Conservation (phyloP, 2,888 invertebrate genomes). For the Drosophila mercatorum region DNA sequence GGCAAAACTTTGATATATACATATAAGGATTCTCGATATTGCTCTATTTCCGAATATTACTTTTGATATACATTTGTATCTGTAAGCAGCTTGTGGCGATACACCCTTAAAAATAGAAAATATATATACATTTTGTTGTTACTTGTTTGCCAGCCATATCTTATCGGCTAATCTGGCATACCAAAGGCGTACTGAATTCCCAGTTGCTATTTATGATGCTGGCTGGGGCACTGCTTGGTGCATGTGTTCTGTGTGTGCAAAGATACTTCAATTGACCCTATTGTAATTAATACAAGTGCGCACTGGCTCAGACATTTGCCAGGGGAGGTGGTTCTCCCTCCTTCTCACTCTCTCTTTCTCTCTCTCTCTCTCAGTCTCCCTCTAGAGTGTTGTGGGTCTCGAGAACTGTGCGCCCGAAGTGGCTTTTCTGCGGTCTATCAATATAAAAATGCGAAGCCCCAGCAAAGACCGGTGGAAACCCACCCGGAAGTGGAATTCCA, state of each 20-base stretch:
- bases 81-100: constrained; percentile 32
- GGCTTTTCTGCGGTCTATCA: constrained; percentile 65
- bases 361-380: background rate
- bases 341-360: background rate
- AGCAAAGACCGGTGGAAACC: constrained; percentile 59
- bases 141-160: constrained; percentile 48
- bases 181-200: constrained; percentile 50
- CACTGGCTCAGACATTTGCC: constrained; percentile 18
- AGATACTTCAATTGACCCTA: constrained; percentile 68
- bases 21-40: constrained; percentile 5
- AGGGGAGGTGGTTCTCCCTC: constrained; percentile 11
- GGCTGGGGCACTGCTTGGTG: constrained; percentile 12
- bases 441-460: constrained; percentile 64
- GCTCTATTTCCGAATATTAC: constrained; percentile 4
- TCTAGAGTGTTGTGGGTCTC: constrained; percentile 36
- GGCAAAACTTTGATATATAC: constrained; percentile 10
- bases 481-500: constrained; percentile 66
- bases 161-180: constrained; percentile 72
- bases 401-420: constrained; percentile 47
- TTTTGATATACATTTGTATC: background rate
- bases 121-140: constrained; percentile 16
- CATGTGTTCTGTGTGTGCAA: constrained; percentile 27
- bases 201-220: constrained; percentile 46
- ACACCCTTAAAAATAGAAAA: constrained; percentile 29
- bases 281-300: constrained; percentile 70